Conservation (phyloP, 37 sponge, comb jelly and placozoan genomes). For the Lycopodina hypogea region DNA sequence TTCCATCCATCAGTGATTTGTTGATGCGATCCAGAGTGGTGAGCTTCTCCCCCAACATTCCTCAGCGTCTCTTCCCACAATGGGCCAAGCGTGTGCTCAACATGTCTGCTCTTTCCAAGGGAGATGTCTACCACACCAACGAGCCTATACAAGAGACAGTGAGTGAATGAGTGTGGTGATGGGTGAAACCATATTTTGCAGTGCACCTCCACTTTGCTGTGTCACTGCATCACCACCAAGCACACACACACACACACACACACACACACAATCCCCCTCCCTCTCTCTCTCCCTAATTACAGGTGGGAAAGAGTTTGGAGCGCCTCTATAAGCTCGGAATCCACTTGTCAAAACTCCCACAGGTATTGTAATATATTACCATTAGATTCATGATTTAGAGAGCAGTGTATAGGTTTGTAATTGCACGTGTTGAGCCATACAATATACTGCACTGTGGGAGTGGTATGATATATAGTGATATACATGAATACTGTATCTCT, state of each 20-base stretch:
- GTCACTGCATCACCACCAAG: neutral
- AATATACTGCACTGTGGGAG: too few species aligned
- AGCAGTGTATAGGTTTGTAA: too few species aligned
- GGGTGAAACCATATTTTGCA: neutral
- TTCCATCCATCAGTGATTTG: slow-evolving; percentile 55
- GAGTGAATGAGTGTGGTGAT: slow-evolving; percentile 7
- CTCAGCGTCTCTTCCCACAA: slow-evolving; percentile 48
- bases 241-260: too few species aligned
- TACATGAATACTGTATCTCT: too few species aligned
- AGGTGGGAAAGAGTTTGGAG: slow-evolving; percentile 56
- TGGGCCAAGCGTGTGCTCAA: slow-evolving; percentile 55
- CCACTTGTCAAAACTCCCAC: slow-evolving; percentile 52
- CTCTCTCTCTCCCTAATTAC: neutral
- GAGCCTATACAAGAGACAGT: slow-evolving; percentile 55
- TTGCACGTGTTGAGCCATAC: too few species aligned
- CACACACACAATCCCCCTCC: too few species aligned
- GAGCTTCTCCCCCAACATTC: slow-evolving; percentile 43
- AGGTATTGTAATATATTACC: too few species aligned
- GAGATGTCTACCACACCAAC: slow-evolving; percentile 54
- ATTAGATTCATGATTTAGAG: too few species aligned
- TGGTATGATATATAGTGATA: too few species aligned
- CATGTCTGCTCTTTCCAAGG: slow-evolving; percentile 43
- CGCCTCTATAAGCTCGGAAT: slow-evolving; percentile 61
- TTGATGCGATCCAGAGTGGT: slow-evolving; percentile 31
- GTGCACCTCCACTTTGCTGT: neutral